Base-by-base conservation (phyloP, 1,140 invertebrate species). In the Andricus grossulariae region DNA sequence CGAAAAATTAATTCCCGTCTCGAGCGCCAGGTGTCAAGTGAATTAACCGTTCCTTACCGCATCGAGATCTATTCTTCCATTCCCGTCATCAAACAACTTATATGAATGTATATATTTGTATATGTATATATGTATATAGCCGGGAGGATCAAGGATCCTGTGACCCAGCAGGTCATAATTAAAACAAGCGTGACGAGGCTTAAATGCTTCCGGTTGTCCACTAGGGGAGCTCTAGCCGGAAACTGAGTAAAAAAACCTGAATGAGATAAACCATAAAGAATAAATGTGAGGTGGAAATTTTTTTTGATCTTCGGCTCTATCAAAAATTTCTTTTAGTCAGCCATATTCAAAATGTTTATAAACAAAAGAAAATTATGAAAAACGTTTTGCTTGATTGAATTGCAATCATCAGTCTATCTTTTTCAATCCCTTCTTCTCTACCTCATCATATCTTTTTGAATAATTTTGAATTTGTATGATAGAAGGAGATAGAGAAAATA, bases 1-100 rank as follows among this genome's bases (percentile, higher is more conserved):
- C 88, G 80, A 90, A 88, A 91, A 90, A 91, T 88, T 87, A 90
- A 91, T 91, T 91, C 89, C 81, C 80, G 82, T 84, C 77, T 78
- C 81, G 73, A 72, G 78, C 78, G 85, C 87, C 89, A 89, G 87
- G 87, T 90, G 89, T 86, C 84, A 80, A 86, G 86, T 78, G 82
- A 80, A 32, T 25, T 32, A 13, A 32, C 32, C 25, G 25, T 15
- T 32, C 15, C 52, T 54, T 18, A 83, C 72, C 80, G 72, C 74
- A 70, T 57, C 66, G 74, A 80, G 71, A 74, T 55, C 74, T 54
- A 49, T 72, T 74, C 50, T 71, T 75, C 79, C 11, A 52, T 52
- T n/a, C 50, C 51, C 77, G 60, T 79, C 55, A 80, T 83, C 81
- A 78, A 81, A 81, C 77, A 80, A 79, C 80, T 76, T 78, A 72